Evolutionary conservation across 2,888 invertebrate genomes (phyloP), one percentile per base, ranked within the genome.

Genomic region (Laothoe populi): DNA sequence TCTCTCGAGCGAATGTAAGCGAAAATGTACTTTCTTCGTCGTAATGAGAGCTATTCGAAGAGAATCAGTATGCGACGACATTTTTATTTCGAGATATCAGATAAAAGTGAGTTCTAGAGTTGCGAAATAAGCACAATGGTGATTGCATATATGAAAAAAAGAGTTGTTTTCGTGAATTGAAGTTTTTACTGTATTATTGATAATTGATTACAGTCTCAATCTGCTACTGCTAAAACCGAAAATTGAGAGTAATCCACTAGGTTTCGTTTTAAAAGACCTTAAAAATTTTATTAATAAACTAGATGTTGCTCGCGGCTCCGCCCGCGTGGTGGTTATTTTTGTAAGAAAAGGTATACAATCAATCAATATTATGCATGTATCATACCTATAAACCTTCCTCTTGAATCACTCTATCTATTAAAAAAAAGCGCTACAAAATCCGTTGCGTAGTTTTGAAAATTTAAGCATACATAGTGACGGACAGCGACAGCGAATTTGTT

Each of bases 1-100:
- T 65, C 64, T 64, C 57, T 7, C 23, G 60, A 61, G 62, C 53
- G 11, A 35, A 53, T 19, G 53, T 53, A 53, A 35, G 53, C 53
- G 19, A 53, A 53, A 53, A 35, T 53, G 53, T 53, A 31, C 10
- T 19, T 23, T 11, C 46, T 35, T 49, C 10, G 49, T 31, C 49
- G 49, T 53, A 35, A 53, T 53, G 31, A 53, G 31, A 53, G 35
- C 35, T 35, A 53, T 53, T 53, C 35, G 31, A 10, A 11, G 53
- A 16, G 16, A 26, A 49, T 21, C 45, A 46, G 10, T 26, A 35
- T 53, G 35, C 53, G 53, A 16, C 42, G 42, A 31, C 46, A 13
- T 13, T 45, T 35, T 53, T 53, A 11, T 53, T 53, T 53, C 19
- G 16, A 1, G 1, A 10, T 35, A 19, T 16, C 31, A 19, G 35